These are phyloP conservation scores for Oxytorus armatus DNA, from an alignment of 2,888 invertebrate genomes.

Conservation along the genomic window DNA sequence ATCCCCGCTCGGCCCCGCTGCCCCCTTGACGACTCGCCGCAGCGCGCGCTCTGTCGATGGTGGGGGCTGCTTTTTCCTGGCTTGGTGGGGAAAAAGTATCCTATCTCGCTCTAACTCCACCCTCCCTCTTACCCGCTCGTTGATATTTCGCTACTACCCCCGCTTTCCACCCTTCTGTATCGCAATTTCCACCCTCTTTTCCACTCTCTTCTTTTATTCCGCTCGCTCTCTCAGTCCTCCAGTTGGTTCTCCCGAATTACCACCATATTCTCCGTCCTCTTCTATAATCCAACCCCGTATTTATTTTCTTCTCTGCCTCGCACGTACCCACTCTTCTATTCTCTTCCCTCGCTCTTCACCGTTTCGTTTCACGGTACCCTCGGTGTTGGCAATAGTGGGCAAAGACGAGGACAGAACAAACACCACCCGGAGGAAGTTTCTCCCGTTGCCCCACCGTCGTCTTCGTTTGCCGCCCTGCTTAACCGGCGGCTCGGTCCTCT, in stretches of 20 bases:
- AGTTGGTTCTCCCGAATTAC: constrained; percentile 50
- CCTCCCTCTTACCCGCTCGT: constrained; percentile 53
- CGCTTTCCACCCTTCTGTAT: constrained; percentile 69
- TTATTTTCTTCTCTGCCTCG: constrained; percentile 23
- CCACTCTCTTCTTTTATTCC: constrained; percentile 45
- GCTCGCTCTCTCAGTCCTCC: constrained; percentile 24
- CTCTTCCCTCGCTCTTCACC: constrained; percentile 31
- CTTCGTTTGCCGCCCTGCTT: constrained; percentile 35
- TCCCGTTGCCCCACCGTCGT: constrained; percentile 7
- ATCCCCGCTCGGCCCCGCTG: constrained; percentile 72
- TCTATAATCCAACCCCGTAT: constrained; percentile 24
- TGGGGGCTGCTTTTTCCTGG: constrained; percentile 81
- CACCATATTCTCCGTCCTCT: constrained; percentile 55
- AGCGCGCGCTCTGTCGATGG: constrained; percentile 72
- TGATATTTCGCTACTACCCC: constrained; percentile 48
- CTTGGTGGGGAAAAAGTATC: constrained; percentile 83
- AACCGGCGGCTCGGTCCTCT: constrained; percentile 55
- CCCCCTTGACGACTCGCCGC: constrained; percentile 72
- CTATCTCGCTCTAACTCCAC: constrained; percentile 57
- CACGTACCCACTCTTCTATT: background rate
- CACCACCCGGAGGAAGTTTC: constrained; percentile 42
- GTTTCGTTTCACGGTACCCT: constrained; percentile 43
- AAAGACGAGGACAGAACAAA: constrained; percentile 53
- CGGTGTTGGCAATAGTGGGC: constrained; percentile 42
- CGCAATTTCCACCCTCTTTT: constrained; percentile 69